Base-by-base conservation (phyloP, 2,888 invertebrate genomes). In the Tenthredo livida region DNA sequence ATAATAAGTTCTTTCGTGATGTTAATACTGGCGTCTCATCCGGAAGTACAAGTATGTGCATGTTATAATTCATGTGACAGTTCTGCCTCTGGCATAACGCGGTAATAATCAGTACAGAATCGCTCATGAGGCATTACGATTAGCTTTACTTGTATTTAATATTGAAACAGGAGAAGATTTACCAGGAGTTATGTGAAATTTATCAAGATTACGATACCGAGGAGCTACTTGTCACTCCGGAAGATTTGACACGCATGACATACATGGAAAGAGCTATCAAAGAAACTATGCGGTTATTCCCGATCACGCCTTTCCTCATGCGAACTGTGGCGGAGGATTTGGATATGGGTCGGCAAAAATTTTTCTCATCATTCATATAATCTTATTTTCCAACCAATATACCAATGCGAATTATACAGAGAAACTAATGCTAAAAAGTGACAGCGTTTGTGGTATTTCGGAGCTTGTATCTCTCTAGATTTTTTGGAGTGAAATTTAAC, bases 241-340 rank as follows among this genome's bases (percentile, higher is more conserved):
- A 94, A 47, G 95, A 95, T 89, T 88, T 95, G 67, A 90, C 92
- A 82, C 94, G 94, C 86, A 94, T 95, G 94, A 94, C 94, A 61
- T 95, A 94, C 88, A 88, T 95, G 85, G 95, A 95, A 87, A 92
- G 94, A 87, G 95, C 95, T 0, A 94, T 95, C 29, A 95, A 95
- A 88, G 95, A 95, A 90, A 94, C 95, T 0, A 93, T 95, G 92
- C 92, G 95, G 54, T 87, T 95, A 6, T 95, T 95, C 88, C 95
- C 95, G 0, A 94, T 94, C 0, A 95, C 94, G 0, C 94, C 95
- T 2, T 89, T 95, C 40, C 92, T 95, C 72, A 94, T 93, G 0
- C 92, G 95, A 84, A 89, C 93, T 85, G 92, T 95, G 0, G 90
- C 92, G 0, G 94, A 93, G 65, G 95, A 95, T 88, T 88, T 95